Evolutionary conservation across 2,113 vertebrate genomes (phyloP).

Genomic region (Corvus hawaiiensis): DNA sequence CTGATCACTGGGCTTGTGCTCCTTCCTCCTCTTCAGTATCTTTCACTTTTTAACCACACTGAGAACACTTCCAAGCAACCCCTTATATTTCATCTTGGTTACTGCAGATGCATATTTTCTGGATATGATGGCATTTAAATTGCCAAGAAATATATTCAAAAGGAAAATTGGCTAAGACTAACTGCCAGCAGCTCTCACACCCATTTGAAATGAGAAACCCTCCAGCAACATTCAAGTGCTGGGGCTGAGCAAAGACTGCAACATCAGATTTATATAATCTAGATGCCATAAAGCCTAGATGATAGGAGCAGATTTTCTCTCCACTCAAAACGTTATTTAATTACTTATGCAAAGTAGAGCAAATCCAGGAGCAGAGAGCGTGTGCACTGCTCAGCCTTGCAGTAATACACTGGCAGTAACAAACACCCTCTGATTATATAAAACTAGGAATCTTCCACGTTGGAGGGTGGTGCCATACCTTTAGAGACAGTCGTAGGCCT

Average conservation of each 20-base stretch:
- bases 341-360: neutral
- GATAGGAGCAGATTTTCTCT: neutral
- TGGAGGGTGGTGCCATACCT: neutral
- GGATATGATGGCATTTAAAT: neutral
- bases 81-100: neutral
- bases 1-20: neutral
- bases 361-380: neutral
- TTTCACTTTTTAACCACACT: neutral
- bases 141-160: neutral
- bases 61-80: neutral
- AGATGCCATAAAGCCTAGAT: neutral
- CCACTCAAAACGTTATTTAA: neutral
- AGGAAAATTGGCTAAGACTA: neutral
- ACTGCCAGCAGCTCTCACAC: neutral
- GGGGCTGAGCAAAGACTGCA: neutral
- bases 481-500: neutral
- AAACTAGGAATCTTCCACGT: neutral
- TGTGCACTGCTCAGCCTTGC: neutral
- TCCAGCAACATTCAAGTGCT: neutral
- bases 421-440: neutral
- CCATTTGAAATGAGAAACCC: neutral
- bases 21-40: neutral
- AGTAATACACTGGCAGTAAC: neutral
- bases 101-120: neutral
- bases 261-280: neutral